These are phyloP conservation scores for Frankliniella intonsa DNA, from an alignment of 2,888 invertebrate species.

Conservation along the genomic window DNA sequence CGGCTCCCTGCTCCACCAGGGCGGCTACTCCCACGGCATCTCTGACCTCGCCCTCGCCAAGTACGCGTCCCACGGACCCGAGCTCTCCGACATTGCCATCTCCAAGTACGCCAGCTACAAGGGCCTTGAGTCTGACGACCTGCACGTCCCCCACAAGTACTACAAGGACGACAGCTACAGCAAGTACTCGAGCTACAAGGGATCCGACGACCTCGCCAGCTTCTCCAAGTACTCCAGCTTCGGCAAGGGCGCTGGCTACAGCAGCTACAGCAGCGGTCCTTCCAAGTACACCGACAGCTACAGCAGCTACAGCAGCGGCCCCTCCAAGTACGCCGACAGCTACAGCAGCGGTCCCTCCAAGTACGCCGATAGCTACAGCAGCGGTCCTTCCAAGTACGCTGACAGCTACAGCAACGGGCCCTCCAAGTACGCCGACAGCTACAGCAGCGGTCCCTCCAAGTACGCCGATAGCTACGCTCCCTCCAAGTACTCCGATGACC, in stretches of 20 bases:
- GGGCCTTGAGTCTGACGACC: conserved; percentile 29
- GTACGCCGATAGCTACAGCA: conserved; percentile 24
- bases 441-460: conserved; percentile 11
- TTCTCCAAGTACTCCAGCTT: conserved; percentile 15
- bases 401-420: conserved; percentile 27
- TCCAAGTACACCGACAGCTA: conserved; percentile 27
- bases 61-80: conserved; percentile 23
- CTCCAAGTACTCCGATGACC: background rate
- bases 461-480: background rate
- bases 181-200: background rate
- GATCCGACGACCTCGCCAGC: conserved; percentile 28
- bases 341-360: conserved; percentile 7
- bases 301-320: background rate
- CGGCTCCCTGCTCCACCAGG: conserved; percentile 31
- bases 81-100: conserved; percentile 28
- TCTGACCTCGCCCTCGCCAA: background rate
- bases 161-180: conserved; percentile 2
- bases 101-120: conserved; percentile 29
- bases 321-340: background rate
- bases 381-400: background rate
- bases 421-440: conserved; percentile 19
- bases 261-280: conserved; percentile 29
- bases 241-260: conserved; percentile 28
- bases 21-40: conserved; percentile 24
- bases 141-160: conserved; percentile 28